Percentiles rank a stretch among this genome's conserved stretches.
Conservation (phyloP, 2,797 vertebrate genomes). For the Phylloscopus collybita region DNA sequence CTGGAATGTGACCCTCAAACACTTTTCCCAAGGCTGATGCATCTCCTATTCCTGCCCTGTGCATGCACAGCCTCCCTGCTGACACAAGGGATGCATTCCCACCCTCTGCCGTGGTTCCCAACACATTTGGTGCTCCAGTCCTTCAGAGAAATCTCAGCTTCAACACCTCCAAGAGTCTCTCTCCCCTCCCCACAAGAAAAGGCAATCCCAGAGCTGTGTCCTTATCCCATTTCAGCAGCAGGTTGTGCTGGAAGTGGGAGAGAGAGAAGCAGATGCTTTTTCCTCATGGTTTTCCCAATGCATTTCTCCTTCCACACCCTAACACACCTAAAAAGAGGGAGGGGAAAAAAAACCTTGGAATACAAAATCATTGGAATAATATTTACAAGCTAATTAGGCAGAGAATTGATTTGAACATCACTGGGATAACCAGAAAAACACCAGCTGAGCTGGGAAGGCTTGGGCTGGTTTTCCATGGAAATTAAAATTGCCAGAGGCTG, state of each 20-base stretch:
- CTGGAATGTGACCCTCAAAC: background rate
- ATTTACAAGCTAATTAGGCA: background rate
- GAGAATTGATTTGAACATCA: background rate
- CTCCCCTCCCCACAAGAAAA: background rate
- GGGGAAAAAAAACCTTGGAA: accelerated
- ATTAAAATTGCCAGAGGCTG: background rate
- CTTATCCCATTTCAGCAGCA: background rate
- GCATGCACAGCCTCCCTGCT: background rate
- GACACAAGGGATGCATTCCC: background rate
- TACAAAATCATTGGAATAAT: background rate
- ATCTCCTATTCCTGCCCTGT: background rate
- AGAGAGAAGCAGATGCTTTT: background rate
- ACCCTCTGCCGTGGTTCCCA: background rate
- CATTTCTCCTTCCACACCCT: background rate
- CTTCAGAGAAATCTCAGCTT: background rate
- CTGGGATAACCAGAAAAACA: background rate
- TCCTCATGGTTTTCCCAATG: accelerated
- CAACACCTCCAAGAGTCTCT: background rate
- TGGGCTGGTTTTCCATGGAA: background rate
- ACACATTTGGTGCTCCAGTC: background rate
- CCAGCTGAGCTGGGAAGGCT: background rate
- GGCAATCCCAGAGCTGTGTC: background rate
- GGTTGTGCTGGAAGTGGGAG: background rate
- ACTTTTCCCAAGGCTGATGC: background rate
- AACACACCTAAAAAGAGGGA: background rate